These are phyloP conservation scores for Clamator glandarius DNA, from an alignment of 2,797 vertebrate genomes.

Conservation along the genomic window DNA sequence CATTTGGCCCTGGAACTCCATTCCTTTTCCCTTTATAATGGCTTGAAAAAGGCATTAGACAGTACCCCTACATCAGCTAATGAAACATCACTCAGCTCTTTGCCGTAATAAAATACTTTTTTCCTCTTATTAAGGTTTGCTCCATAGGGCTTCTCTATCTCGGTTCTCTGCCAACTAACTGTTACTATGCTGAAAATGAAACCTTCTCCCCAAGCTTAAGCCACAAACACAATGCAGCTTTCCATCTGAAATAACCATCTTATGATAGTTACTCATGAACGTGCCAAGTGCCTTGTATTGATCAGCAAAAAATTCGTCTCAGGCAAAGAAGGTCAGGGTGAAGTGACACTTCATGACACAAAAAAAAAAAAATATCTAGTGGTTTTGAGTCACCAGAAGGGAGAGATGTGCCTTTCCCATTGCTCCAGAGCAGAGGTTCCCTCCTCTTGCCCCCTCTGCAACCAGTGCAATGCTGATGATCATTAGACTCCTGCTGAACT, in stretches of 20 bases:
- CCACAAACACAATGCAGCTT: neutral
- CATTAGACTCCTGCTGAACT: neutral
- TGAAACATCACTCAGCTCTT: neutral
- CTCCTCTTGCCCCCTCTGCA: neutral
- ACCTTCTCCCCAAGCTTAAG: neutral
- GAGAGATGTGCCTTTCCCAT: neutral
- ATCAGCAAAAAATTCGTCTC: neutral
- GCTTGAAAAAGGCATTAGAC: conserved; percentile 27
- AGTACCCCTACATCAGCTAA: neutral
- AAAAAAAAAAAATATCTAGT: neutral
- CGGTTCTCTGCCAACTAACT: neutral
- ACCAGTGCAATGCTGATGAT: neutral
- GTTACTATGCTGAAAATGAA: neutral
- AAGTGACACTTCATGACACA: neutral
- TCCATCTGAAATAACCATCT: neutral
- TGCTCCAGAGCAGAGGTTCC: neutral
- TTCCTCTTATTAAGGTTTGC: neutral
- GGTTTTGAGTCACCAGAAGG: neutral
- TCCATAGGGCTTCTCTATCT: neutral
- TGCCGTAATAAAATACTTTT: neutral
- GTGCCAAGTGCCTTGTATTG: neutral
- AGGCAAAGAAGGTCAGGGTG: neutral
- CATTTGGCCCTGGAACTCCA: neutral
- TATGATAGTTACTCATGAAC: neutral
- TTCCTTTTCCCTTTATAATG: neutral